Base-by-base conservation (phyloP, 2,113 vertebrate genomes). In the Hippoglossus stenolepis region DNA sequence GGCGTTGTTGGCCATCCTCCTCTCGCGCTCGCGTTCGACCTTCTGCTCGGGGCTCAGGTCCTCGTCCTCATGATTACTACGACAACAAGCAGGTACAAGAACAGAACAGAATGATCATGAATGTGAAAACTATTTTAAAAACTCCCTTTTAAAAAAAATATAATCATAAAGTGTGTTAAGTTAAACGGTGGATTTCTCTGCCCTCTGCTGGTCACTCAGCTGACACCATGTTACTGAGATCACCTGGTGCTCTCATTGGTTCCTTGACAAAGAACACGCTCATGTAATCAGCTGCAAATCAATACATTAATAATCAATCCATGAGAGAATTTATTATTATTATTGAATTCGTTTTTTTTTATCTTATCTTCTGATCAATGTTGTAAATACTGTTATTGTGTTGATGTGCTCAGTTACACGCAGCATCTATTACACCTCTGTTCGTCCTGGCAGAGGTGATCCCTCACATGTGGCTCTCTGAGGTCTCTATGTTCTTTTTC, bases 1-100 rank as follows among this genome's bases (percentile, higher is more conserved):
- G 7, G 97, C 96, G 0, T 99, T 99, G 84, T 99, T 99, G 58
- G 97, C 96, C 97, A 99, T 97, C 79, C 98, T 94, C 73, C 98
- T 93, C 64, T 97, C 97, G 9, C 95, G 96, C 73, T 99, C 98
- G 2, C 97, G 92, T 84, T 99, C 98, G 9, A 96, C 96, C 75
- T 98, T 99, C 93, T 98, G 97, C 91, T 98, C 98, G 0, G 98
- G 97, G 86, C 96, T 98, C 91, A 99, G 94, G 63, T 99, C 97
- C 81, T 99, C 97, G 40, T 99, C 97, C 91, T 99, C 98, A 2
- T 97, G 96, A 86, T 96, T 96, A 88, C 98, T 98, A 83, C 38
- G 24, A 1, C 0, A 31, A 31, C 31, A 31, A 31, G 31, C 31
- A 20, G 49, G 49, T 20, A 57, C 1, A 53, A 7, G n/a, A 24